Base-by-base conservation (phyloP, 92 coral and sea anemone species). In the Epizoanthus illoricatus region DNA sequence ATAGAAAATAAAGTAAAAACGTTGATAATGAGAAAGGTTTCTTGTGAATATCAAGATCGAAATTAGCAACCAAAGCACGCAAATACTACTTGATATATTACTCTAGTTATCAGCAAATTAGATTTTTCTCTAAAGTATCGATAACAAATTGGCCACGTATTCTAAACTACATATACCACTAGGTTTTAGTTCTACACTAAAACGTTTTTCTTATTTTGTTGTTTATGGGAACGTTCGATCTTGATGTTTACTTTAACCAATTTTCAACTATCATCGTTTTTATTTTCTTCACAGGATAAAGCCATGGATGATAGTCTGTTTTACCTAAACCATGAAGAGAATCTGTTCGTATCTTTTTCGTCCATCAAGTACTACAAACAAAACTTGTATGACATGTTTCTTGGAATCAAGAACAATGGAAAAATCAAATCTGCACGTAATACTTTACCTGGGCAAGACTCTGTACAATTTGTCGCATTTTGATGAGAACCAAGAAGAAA, bases 241-340 rank as follows among this genome's bases (percentile, higher is more conserved):
- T 47, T 7, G 54, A 47, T 47, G 54, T 5, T 47, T 7, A 47
- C 54, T 5, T 47, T 47, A 11, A 47, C 54, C 72, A 43, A 67
- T 67, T 67, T 67, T 18, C 39, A 67, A 67, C 42, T 52, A 40
- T 73, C 42, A 75, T 3, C 80, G 52, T 36, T 75, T 52, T 64
- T 71, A 28, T 24, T 59, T 72, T 74, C 36, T 69, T 57, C 67
- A 64, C 88, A 92, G 97, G 71, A 12, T 49, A 83, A 62, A 16
- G 86, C 88, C 49, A 85, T 81, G 42, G 81, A 73, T 19, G 88
- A 92, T 47, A 64, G 88, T 69, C 74, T 91, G 74, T 90, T 92
- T 84, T 92, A 81, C 80, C 92, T 88, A 84, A 88, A 90, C 89
- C 97, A 92, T 73, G 99, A 96, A 69, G 99, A 96, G 83, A 96